Conservation (phyloP, 2,888 invertebrate genomes). For the Alentia gelatinosa region DNA sequence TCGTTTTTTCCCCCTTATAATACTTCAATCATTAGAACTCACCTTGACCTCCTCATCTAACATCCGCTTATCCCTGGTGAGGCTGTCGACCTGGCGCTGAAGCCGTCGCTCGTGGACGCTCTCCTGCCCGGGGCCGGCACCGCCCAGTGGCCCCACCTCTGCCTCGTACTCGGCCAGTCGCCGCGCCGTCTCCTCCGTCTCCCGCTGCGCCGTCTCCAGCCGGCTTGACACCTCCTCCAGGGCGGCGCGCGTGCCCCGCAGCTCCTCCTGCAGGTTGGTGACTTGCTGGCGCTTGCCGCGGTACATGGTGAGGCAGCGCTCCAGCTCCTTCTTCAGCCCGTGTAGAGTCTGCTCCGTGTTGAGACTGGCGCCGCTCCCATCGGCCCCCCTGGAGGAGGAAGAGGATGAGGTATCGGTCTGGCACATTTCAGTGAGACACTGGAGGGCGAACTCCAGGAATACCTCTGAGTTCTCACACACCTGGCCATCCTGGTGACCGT, state of each 20-base stretch:
- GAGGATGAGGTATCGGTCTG: background rate
- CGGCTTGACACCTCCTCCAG: background rate
- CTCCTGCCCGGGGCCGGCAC: background rate
- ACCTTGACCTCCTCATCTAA: slow-evolving; percentile 72
- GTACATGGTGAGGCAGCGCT: slow-evolving; percentile 76
- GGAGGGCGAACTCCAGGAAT: slow-evolving; percentile 3
- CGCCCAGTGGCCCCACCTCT: slow-evolving; percentile 27
- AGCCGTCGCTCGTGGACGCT: slow-evolving; percentile 67
- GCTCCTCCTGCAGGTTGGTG: slow-evolving; percentile 68
- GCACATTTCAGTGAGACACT: slow-evolving; percentile 2
- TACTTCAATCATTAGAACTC: no score
- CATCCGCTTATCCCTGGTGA: slow-evolving; percentile 70
- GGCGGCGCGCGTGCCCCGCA: slow-evolving; percentile 49
- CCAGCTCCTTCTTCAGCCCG: slow-evolving; percentile 73
- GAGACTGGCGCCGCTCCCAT: background rate
- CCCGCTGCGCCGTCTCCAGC: slow-evolving; percentile 39
- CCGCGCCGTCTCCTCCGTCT: background rate
- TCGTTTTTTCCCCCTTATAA: no score
- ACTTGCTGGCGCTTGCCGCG: slow-evolving; percentile 73
- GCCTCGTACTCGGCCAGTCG: slow-evolving; percentile 25
- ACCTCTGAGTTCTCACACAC: slow-evolving; percentile 5
- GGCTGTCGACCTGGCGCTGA: slow-evolving; percentile 72
- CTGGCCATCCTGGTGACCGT: no score
- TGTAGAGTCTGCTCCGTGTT: slow-evolving; percentile 52
- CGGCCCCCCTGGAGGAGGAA: background rate